Evolutionary conservation across 1,140 invertebrate genomes (phyloP).

Genomic region (Drosophila watanabei): DNA sequence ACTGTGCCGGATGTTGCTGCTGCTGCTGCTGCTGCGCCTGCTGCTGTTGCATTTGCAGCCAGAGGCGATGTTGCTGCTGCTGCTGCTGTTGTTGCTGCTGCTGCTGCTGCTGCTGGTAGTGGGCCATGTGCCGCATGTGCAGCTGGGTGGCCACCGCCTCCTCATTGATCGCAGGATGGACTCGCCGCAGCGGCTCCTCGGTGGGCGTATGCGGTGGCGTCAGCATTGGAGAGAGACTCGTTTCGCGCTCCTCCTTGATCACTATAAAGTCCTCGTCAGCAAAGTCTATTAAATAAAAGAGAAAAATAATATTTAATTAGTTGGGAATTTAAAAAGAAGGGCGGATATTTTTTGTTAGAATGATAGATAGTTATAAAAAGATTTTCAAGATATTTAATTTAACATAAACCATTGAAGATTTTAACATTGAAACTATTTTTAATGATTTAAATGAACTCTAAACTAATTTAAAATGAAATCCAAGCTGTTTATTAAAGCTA

Average conservation of each 20-base stretch:
- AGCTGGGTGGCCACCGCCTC: slow-evolving; percentile 69
- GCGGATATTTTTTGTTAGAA: not conserved
- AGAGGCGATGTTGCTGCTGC: slow-evolving; percentile 74
- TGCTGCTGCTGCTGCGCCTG: slow-evolving; percentile 59
- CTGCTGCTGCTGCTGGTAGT: slow-evolving; percentile 72
- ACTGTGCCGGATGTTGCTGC: slow-evolving; percentile 60
- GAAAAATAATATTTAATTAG: slow-evolving; percentile 9
- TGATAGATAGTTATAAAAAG: not conserved
- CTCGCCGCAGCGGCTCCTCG: slow-evolving; percentile 85
- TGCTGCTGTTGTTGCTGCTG: slow-evolving; percentile 63
- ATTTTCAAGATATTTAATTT: not conserved
- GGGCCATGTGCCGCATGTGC: slow-evolving; percentile 75
- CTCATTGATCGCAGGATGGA: slow-evolving; percentile 68
- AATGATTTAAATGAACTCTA: not conserved
- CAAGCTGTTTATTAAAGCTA: not conserved
- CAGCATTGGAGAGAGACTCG: slow-evolving; percentile 88
- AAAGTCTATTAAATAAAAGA: slow-evolving; percentile 55
- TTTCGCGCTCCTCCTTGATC: slow-evolving; percentile 89
- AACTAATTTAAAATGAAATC: not conserved
- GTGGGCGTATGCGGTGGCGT: slow-evolving; percentile 91
- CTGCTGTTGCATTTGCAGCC: slow-evolving; percentile 68
- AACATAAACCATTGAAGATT: not conserved
- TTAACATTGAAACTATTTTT: not conserved
- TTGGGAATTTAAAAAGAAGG: not conserved
- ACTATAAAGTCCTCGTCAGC: slow-evolving; percentile 86